Conservation (phyloP, 2,113 vertebrate species). For the Tetrax tetrax region DNA sequence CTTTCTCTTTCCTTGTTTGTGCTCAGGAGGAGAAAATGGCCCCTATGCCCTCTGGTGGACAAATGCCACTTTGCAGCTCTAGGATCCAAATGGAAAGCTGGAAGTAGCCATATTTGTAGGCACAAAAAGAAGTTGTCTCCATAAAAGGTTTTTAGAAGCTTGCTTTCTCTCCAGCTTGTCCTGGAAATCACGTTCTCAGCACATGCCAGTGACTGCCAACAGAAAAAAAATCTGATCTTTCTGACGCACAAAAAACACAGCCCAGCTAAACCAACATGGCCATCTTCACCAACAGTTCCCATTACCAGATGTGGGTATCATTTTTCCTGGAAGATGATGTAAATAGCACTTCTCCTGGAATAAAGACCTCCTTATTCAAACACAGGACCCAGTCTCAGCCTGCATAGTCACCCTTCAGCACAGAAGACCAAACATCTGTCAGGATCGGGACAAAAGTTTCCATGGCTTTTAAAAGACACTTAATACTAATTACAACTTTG, state of each 20-base stretch:
- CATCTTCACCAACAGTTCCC: not conserved
- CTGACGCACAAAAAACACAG: not conserved
- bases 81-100: not conserved
- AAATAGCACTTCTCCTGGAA: not conserved
- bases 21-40: conserved; percentile 6
- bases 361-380: not conserved
- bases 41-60: conserved; percentile 73
- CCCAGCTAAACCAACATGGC: not conserved
- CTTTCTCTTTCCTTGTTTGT: not conserved
- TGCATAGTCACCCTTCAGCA: not conserved
- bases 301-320: not conserved
- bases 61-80: conserved; percentile 23
- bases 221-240: not conserved
- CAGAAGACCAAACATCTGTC: not conserved
- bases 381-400: not conserved
- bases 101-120: conserved; percentile 45
- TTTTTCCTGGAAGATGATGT: not conserved
- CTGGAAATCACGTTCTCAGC: not conserved
- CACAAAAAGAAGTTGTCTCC: not conserved
- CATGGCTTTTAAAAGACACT: not conserved
- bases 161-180: not conserved
- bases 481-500: not conserved
- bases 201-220: not conserved
- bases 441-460: not conserved
- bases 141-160: not conserved